Conservation (phyloP, 2,888 invertebrate species). For the Xanthia icteritia region DNA sequence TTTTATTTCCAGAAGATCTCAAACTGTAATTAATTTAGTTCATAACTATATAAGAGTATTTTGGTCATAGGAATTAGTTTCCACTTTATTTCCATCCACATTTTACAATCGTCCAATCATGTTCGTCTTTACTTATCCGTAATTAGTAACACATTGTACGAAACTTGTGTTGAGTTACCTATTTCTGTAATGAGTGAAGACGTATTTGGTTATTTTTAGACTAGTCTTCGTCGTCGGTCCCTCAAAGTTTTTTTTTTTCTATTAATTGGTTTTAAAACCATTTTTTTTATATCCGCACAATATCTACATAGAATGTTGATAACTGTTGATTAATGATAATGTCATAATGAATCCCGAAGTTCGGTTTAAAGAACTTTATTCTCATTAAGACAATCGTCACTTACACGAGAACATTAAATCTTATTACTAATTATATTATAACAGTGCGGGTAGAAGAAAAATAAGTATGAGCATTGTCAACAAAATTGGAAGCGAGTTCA, state of each 20-base stretch:
- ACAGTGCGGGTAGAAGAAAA: too few relatives aligned
- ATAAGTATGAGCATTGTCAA: too few relatives aligned
- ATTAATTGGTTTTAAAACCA: not conserved
- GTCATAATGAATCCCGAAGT: not conserved
- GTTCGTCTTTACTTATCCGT: conserved; percentile 62
- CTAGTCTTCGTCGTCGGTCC: conserved; percentile 11
- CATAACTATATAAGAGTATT: conserved; percentile 13
- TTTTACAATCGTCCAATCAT: conserved; percentile 49
- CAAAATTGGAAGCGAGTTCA: too few relatives aligned
- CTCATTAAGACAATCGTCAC: too few relatives aligned
- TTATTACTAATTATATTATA: too few relatives aligned
- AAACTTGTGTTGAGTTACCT: conserved; percentile 54
- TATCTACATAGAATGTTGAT: not conserved
- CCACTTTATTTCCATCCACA: conserved; percentile 36
- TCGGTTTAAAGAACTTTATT: too few relatives aligned
- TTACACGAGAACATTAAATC: too few relatives aligned
- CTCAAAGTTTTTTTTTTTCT: not conserved
- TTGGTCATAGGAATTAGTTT: conserved; percentile 22
- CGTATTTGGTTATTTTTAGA: conserved; percentile 57
- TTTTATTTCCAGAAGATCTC: not conserved
- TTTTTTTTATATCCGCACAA: not conserved
- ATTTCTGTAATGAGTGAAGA: conserved; percentile 58
- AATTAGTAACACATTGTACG: conserved; percentile 64
- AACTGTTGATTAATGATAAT: not conserved
- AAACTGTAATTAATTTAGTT: too few relatives aligned